phyloP scores from a whole-genome alignment of 2,113 vertebrate species.

The Nothocercus julius region DNA sequence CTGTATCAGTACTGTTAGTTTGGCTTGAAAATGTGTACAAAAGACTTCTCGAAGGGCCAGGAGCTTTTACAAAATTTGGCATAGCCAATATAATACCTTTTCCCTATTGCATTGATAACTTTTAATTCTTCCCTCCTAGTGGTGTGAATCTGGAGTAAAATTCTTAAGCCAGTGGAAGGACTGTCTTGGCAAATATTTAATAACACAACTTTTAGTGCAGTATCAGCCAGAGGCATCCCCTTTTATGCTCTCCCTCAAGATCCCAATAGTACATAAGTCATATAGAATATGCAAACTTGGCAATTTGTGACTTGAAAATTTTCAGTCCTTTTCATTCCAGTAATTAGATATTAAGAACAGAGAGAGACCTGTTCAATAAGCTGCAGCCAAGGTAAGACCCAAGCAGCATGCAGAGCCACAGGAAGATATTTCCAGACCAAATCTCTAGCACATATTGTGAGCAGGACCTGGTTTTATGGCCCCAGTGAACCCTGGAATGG shows the following conservation, averaged over 20 bases:
- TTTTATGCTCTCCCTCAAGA: neutral
- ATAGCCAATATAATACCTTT: neutral
- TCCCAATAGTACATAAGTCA: neutral
- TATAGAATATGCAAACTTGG: neutral
- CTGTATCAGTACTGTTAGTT: neutral
- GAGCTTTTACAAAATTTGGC: neutral
- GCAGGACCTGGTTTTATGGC: neutral
- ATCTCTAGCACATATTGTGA: neutral
- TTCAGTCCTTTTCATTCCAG: neutral
- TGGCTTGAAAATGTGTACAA: neutral
- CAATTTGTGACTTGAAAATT: neutral
- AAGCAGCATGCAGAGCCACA: fast-evolving
- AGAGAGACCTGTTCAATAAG: neutral
- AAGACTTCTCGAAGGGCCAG: neutral
- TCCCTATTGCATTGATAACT: neutral
- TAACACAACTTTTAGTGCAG: neutral
- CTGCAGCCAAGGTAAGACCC: neutral
- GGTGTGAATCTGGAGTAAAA: neutral
- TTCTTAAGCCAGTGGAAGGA: neutral
- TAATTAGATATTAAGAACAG: neutral
- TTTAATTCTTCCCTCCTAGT: neutral
- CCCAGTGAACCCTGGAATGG: no score
- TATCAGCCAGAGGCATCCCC: neutral
- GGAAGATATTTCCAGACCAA: neutral
- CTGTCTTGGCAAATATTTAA: constrained; percentile 1